Evolutionary conservation across 2,888 invertebrate species (phyloP).

Genomic region (Pemphredon lugubris): DNA sequence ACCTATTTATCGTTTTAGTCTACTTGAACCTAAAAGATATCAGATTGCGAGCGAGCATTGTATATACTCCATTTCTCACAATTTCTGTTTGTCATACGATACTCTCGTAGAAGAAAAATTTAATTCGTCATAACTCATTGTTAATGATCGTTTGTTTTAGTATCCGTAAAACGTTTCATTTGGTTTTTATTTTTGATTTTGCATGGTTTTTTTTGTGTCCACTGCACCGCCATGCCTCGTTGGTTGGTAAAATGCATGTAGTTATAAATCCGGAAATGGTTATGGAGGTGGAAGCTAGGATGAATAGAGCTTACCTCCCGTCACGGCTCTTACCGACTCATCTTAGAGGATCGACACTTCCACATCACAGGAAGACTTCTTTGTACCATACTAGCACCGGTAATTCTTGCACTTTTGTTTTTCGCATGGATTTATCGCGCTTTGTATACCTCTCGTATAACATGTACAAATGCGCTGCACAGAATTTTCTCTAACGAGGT

Average conservation of each 20-base stretch:
- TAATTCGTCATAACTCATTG: constrained; percentile 14
- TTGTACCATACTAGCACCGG: constrained; percentile 78
- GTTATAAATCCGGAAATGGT: constrained; percentile 94
- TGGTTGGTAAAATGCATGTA: constrained; percentile 82
- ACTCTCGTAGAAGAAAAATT: too few relatives aligned
- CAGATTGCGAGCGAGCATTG: too few relatives aligned
- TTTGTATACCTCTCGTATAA: constrained; percentile 19
- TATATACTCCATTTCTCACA: too few relatives aligned
- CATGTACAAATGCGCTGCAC: constrained; percentile 2
- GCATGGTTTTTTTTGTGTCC: constrained; percentile 80
- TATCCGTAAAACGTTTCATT: constrained; percentile 62
- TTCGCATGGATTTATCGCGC: constrained; percentile 36
- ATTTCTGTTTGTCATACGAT: too few relatives aligned
- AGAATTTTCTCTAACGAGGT: neutral
- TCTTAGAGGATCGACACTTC: constrained; percentile 76
- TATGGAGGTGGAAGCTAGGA: constrained; percentile 93
- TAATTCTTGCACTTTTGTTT: constrained; percentile 71
- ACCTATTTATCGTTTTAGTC: neutral
- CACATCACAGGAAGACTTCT: constrained; percentile 80
- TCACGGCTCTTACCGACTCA: constrained; percentile 84
- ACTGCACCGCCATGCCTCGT: constrained; percentile 76
- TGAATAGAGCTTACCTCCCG: constrained; percentile 87
- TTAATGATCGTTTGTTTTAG: constrained; percentile 32
- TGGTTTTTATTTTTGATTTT: constrained; percentile 76
- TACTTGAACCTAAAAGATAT: too few relatives aligned